Base-by-base conservation (phyloP, 2,888 invertebrate species). In the Agrotis segetum region DNA sequence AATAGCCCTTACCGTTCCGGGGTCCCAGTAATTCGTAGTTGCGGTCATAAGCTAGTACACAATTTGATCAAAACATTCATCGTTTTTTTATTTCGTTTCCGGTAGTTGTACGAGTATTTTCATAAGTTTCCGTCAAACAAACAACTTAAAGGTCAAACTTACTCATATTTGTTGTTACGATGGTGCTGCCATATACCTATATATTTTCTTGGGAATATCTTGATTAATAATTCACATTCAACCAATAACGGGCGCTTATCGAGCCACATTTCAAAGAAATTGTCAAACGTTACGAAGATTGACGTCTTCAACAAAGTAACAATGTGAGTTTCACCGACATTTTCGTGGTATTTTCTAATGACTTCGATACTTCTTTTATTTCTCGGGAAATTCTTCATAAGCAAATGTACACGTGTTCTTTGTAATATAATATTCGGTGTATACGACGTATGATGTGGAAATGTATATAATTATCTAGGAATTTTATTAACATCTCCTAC, bases 221-320 rank as follows among this genome's bases (percentile, higher is more conserved):
- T 13, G 21, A 62, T 71, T 59, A 74, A 71, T 74, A 67, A 83
- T 74, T 80, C 70, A 74, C 11, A 40, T 24, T 47, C n/a, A 49
- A 68, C 50, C 55, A 68, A 60, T 67, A 67, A 14, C 34, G 21
- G 14, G 49, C 24, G 58, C 71, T 66, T 61, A 67, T 59, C 17
- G 17, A 53, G 58, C 53, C 56, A 66, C 13, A 60, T 60, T 71
- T 66, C 60, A 40, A 50, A 52, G 62, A 19, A 67, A 61, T 49
- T 56, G 76, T 61, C 80, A 63, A 14, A 60, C 2, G 49, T 60
- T 63, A 75, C 64, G 52, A 58, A 62, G 46, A 69, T 50, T 53
- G 81, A 69, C 61, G 19, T 34, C 29, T 46, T 44, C 59, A 46
- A 63, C 50, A 74, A 40, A 62, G 13, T 59, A 62, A 66, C 46